Percentiles rank a stretch among this genome's conserved stretches.
Evolutionary conservation across 2,113 vertebrate genomes (phyloP).

Genomic region (Sinocyclocheilus rhinocerous): DNA sequence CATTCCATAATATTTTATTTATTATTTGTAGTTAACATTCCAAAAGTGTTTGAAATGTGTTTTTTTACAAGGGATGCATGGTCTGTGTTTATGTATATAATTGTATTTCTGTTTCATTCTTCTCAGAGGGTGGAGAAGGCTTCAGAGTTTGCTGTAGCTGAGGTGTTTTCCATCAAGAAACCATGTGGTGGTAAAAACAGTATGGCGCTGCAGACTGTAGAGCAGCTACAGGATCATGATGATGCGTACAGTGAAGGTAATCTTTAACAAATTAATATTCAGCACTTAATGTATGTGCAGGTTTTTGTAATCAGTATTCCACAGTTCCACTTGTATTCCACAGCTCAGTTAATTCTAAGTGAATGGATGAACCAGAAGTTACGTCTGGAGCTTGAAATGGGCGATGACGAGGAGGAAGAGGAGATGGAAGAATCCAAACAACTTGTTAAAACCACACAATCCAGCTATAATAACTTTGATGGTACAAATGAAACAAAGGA

Average conservation of each 20-base stretch:
- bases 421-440: slow-evolving; percentile 43
- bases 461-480: slow-evolving; percentile 79
- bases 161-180: slow-evolving; percentile 74
- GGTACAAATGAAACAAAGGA: slow-evolving; percentile 71
- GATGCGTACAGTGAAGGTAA: slow-evolving; percentile 85
- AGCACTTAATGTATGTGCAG: neutral
- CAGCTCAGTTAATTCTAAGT: slow-evolving; percentile 85
- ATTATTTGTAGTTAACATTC: neutral
- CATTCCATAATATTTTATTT: neutral
- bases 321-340: slow-evolving; percentile 11
- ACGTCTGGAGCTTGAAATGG: slow-evolving; percentile 75
- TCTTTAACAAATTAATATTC: neutral
- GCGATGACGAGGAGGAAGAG: slow-evolving; percentile 74
- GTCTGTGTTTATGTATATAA: neutral
- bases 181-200: slow-evolving; percentile 51
- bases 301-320: neutral
- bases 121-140: slow-evolving; percentile 78
- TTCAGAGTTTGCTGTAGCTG: slow-evolving; percentile 79
- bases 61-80: neutral
- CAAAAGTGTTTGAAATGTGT: neutral
- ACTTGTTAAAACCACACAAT: slow-evolving; percentile 46
- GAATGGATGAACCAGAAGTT: slow-evolving; percentile 86
- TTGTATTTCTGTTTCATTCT: neutral
- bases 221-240: slow-evolving; percentile 79
- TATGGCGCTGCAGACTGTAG: slow-evolving; percentile 69